phyloP scores from a whole-genome alignment of 2,888 invertebrate species.

The Onchidella celtica region DNA sequence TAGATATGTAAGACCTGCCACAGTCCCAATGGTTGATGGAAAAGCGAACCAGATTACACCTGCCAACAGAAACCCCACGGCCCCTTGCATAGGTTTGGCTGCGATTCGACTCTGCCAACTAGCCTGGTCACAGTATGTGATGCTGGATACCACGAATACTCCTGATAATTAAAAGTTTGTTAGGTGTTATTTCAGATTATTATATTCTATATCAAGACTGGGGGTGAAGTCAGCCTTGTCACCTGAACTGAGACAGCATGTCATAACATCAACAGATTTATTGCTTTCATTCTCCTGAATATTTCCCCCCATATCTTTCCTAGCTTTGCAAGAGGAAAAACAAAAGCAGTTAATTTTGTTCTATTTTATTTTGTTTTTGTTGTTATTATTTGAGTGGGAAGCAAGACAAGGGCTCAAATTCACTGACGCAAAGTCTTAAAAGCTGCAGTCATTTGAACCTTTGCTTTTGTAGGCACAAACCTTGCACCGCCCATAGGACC shows the following conservation, averaged over 20 bases:
- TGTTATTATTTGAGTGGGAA: no score
- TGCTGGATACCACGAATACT: slow-evolving; percentile 59
- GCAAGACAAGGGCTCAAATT: no score
- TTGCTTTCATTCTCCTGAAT: no score
- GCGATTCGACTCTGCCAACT: slow-evolving; percentile 80
- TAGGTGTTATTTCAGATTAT: no score
- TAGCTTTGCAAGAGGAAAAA: no score
- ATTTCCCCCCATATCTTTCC: no score
- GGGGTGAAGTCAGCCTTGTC: no score
- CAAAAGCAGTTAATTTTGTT: no score
- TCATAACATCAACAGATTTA: no score
- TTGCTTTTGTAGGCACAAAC: slow-evolving; percentile 8
- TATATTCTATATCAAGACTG: no score
- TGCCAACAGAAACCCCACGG: slow-evolving; percentile 73
- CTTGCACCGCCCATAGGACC: slow-evolving; percentile 61
- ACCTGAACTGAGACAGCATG: no score
- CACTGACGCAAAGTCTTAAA: background rate
- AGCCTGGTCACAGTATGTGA: slow-evolving; percentile 78
- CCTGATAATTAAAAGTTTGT: slow-evolving; percentile 29
- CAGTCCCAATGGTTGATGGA: slow-evolving; percentile 72
- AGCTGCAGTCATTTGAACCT: background rate
- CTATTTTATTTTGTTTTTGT: no score
- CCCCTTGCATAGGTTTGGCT: slow-evolving; percentile 76
- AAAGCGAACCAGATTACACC: slow-evolving; percentile 75
- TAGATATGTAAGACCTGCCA: slow-evolving; percentile 71